These are phyloP conservation scores for Equus quagga DNA, from an alignment of 2,113 vertebrate species.

Conservation along the genomic window DNA sequence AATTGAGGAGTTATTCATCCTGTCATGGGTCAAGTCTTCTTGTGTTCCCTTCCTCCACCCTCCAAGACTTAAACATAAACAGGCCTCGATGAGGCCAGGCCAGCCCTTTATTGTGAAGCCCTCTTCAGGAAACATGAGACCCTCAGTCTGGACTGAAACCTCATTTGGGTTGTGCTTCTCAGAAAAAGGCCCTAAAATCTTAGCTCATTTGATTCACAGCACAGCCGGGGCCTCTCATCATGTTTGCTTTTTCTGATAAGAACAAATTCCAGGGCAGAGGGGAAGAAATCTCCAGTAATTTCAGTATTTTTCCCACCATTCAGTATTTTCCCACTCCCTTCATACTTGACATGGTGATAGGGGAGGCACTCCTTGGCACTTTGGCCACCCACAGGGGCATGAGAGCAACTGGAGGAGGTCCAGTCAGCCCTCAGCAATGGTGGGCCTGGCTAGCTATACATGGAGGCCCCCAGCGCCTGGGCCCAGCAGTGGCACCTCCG, in stretches of 20 bases:
- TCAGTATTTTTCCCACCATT: constrained; percentile 51
- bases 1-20: background rate
- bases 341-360: background rate
- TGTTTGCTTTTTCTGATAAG: constrained; percentile 82
- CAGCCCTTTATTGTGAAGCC: background rate
- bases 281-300: constrained; percentile 81
- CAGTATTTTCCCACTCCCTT: background rate
- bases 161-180: background rate
- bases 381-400: rapidly evolving
- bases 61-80: background rate
- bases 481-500: rapidly evolving
- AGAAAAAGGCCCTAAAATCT: constrained; percentile 57
- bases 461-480: rapidly evolving
- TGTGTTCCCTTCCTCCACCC: background rate
- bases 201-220: constrained; percentile 68
- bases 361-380: background rate
- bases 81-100: background rate
- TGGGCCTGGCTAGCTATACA: rapidly evolving
- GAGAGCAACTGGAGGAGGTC: background rate
- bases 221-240: constrained; percentile 56
- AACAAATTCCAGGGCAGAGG: constrained; percentile 69
- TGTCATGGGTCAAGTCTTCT: background rate
- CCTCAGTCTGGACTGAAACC: background rate
- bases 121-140: background rate
- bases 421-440: background rate